Evolutionary conservation across 2,888 invertebrate species (phyloP).

Genomic region (Rhabditoides inermis): DNA sequence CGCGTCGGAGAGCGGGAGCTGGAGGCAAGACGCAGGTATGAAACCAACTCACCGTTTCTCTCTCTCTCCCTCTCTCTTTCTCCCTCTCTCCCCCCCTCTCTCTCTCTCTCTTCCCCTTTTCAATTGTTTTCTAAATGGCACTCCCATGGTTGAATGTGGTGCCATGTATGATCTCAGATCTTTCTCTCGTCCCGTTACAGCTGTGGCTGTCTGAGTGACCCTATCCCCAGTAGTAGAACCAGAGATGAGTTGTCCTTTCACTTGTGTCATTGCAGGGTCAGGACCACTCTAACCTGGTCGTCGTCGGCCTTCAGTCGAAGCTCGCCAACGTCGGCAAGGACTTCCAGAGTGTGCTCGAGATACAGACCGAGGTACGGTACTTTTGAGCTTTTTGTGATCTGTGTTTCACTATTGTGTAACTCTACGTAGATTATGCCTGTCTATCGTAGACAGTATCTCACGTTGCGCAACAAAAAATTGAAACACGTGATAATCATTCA

Average conservation of each 20-base stretch:
- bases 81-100: no score
- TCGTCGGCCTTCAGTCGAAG: slow-evolving; percentile 74
- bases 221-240: no score
- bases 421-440: not conserved
- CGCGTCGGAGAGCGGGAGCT: slow-evolving; percentile 14
- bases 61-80: no score
- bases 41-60: no score
- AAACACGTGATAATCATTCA: not conserved
- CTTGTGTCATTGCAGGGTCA: not conserved
- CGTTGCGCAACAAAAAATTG: not conserved
- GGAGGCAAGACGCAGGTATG: slow-evolving; percentile 12
- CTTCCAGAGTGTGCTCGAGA: slow-evolving; percentile 93
- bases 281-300: slow-evolving; percentile 69
- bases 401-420: not conserved
- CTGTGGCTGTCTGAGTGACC: no score
- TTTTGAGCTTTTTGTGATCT: not conserved
- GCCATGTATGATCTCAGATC: no score
- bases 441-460: not conserved
- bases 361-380: slow-evolving; percentile 77
- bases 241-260: no score
- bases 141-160: no score
- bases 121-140: no score
- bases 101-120: no score
- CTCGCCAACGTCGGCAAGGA: slow-evolving; percentile 92
- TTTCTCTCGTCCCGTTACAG: no score